Evolutionary conservation across 2,113 vertebrate species (phyloP), one percentile per base, ranked within the genome.

Genomic region (Aramus guarauna): DNA sequence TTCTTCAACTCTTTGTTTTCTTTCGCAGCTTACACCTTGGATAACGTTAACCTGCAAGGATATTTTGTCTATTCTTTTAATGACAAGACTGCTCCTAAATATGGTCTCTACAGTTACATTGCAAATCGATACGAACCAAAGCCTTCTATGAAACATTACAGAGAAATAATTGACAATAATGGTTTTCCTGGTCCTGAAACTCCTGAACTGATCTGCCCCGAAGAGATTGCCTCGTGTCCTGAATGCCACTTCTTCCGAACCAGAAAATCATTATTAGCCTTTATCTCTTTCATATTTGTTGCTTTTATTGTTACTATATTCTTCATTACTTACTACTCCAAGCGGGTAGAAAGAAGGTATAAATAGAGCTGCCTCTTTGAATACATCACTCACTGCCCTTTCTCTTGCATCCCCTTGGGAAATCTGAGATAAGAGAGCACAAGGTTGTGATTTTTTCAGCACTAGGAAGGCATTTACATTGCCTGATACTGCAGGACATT

Each of bases 51-150:
- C 96, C 97, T 99, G 60, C 98, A 98, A 89, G 99, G 99, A n/a
- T 99, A 99, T 98, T 99, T 99, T 89, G 98, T 98, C 11, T 99
- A 99, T 91, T 99, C 99, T 18, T 98, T 99, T 85, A 99, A 95
- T 19, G 99, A 99, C 96, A 98, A 98, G 68, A 98, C 98, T 14
- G 98, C 99, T 97, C 99, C 99, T 0, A 98, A 98, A 55, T 99
- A 99, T 11, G 99, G 99, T 53, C 93, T 99, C 91, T 99, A 99
- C 79, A 98, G 98, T 93, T 98, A 99, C 0, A 68, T 98, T 45
- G 98, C 98, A 14, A 98, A 98, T n/a, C 99, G 98, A 8, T 98
- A 98, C 2, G 98, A 99, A 85, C 80, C 97, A 77, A 99, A 99
- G 95, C 98, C 98, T 9, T 99, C 99, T 5, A 93, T 99, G 91